Percentiles rank a stretch among this genome's conserved stretches.
Conservation (phyloP, 1,140 invertebrate genomes). For the Drosophila pseudoananassae region DNA sequence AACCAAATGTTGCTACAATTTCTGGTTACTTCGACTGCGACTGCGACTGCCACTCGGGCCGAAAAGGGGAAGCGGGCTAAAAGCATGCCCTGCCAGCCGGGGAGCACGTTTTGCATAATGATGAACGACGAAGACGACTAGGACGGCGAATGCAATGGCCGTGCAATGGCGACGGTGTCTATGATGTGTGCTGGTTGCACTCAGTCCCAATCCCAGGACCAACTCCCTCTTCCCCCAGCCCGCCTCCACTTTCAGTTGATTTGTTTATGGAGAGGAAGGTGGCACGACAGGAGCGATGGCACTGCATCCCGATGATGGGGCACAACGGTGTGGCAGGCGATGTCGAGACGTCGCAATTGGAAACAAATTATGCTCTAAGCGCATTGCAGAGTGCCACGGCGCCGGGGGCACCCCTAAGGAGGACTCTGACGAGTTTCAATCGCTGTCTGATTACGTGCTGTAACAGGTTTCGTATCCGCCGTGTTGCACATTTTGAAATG, state of each 20-base stretch:
- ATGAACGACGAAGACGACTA: slow-evolving; percentile 72
- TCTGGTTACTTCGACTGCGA: slow-evolving; percentile 13
- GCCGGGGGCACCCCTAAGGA: neutral
- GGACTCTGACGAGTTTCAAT: slow-evolving; percentile 21
- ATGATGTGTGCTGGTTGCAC: slow-evolving; percentile 54
- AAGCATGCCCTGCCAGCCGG: slow-evolving; percentile 55
- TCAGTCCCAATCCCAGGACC: slow-evolving; percentile 10
- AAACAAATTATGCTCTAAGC: slow-evolving; percentile 80
- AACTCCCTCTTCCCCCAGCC: slow-evolving; percentile 1
- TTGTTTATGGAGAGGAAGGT: slow-evolving; percentile 63
- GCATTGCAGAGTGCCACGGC: slow-evolving; percentile 38
- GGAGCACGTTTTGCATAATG: slow-evolving; percentile 80
- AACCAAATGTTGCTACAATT: slow-evolving; percentile 78
- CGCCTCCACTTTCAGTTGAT: slow-evolving; percentile 40
- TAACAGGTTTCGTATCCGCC: slow-evolving; percentile 42
- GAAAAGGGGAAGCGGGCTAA: slow-evolving; percentile 38
- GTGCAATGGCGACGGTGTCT: slow-evolving; percentile 29
- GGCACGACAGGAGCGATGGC: slow-evolving; percentile 25
- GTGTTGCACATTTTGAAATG: slow-evolving; percentile 7
- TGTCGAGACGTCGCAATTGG: slow-evolving; percentile 65
- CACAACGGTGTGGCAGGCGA: slow-evolving; percentile 18
- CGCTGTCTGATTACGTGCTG: slow-evolving; percentile 47
- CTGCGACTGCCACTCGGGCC: slow-evolving; percentile 14
- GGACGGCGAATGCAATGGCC: slow-evolving; percentile 27
- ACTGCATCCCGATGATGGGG: slow-evolving; percentile 33